Base-by-base conservation (phyloP, 2,113 vertebrate species). In the Anser brachyrhynchus region DNA sequence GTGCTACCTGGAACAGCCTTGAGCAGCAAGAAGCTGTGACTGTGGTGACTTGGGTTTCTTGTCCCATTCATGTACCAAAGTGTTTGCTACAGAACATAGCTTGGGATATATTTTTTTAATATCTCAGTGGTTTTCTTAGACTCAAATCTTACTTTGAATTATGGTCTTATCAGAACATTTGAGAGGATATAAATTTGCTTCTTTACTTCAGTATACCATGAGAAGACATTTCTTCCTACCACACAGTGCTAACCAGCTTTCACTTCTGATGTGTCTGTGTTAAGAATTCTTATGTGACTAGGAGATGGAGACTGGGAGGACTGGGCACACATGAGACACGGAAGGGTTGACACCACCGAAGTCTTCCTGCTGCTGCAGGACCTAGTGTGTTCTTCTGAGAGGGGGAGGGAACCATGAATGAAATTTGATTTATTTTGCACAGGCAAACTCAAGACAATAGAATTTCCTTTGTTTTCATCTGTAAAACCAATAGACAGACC, bases 391-490 rank as follows among this genome's bases (percentile, higher is more conserved):
- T 82, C 70, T 91, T 95, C 59, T 80, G 72, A 89, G 71, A 79
- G 31, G 8, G 15, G 9, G 66, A 78, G 70, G 54, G 62, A 95
- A 87, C 17, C 6, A 70, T 67, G 84, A 70, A 84, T 84, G 70
- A 92, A 84, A 91, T 84, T 84, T 81, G 64, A 81, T 97, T 95
- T 95, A 89, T 95, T 94, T 95, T 96, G 84, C 90, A 55, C 70
- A 69, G 90, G 80, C 73, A 90, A 92, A 79, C 73, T 82, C 76
- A 87, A 93, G 86, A 95, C 95, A 96, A 96, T 92, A 96, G 86
- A 90, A 89, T 95, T 93, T 92, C 80, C 90, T 96, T 89, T 90
- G 88, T 95, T 96, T 96, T 93, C 73, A 49, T 95, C 93, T 93
- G 80, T 69, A 90, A 95, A 92, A 93, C 90, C 65, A 87, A 87